These are phyloP conservation scores for Pipistrellus kuhlii DNA, from an alignment of 2,797 vertebrate species.

Conservation along the genomic window DNA sequence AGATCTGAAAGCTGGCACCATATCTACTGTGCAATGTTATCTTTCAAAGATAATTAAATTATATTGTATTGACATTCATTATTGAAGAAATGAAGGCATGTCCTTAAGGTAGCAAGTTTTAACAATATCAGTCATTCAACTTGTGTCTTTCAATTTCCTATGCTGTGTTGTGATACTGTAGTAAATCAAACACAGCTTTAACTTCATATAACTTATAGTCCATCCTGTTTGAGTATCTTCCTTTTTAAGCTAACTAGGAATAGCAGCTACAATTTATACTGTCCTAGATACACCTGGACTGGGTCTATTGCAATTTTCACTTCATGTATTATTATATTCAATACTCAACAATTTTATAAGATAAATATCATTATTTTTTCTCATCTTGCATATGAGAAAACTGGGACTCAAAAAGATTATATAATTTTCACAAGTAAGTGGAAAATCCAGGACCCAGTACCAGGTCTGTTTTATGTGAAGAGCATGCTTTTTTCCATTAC, in stretches of 20 bases:
- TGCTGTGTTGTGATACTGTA: neutral
- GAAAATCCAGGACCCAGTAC: neutral
- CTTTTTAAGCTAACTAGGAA: neutral
- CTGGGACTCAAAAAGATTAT: neutral
- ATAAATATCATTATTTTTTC: neutral
- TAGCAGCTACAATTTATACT: neutral
- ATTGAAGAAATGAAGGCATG: neutral
- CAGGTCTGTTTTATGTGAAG: neutral
- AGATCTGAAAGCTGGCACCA: neutral
- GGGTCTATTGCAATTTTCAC: neutral
- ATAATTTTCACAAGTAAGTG: neutral
- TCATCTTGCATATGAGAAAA: conserved; percentile 18
- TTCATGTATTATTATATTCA: neutral
- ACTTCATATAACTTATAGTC: neutral
- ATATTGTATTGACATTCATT: neutral
- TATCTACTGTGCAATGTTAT: neutral
- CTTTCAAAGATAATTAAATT: neutral
- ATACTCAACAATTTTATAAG: neutral
- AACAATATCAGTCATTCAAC: neutral
- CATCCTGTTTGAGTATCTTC: neutral
- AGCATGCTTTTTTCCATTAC: neutral
- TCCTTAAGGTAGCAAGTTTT: neutral
- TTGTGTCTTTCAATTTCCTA: neutral
- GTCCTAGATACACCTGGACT: neutral
- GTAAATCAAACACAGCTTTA: neutral